Percentiles rank a stretch among this genome's conserved stretches.
Evolutionary conservation across 1,140 invertebrate species (phyloP).

Genomic region (Lepidostoma basale): DNA sequence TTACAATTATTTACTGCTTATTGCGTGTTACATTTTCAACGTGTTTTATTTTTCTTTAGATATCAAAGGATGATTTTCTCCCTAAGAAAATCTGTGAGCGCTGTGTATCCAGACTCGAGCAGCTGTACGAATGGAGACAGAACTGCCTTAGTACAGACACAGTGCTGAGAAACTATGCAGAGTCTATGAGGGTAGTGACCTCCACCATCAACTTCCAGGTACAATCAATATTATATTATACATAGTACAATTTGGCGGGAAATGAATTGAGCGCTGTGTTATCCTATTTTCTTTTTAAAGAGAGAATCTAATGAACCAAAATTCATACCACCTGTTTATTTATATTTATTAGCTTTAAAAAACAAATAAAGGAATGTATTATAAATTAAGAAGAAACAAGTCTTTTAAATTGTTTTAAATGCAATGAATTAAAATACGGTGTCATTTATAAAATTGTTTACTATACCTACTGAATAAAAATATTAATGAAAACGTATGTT

Average conservation of each 20-base stretch:
- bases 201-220: slow-evolving; percentile 70
- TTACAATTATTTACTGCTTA: too few relatives aligned
- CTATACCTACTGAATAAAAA: too few relatives aligned
- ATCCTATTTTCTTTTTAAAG: neutral
- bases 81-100: slow-evolving; percentile 74
- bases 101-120: slow-evolving; percentile 68
- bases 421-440: too few relatives aligned
- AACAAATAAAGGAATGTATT: too few relatives aligned
- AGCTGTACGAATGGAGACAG: slow-evolving; percentile 71
- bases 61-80: slow-evolving; percentile 72
- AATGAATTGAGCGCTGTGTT: neutral
- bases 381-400: too few relatives aligned
- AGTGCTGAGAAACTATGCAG: slow-evolving; percentile 69
- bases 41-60: slow-evolving; percentile 53
- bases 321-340: too few relatives aligned
- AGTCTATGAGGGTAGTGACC: slow-evolving; percentile 68
- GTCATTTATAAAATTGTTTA: too few relatives aligned
- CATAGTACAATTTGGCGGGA: neutral
- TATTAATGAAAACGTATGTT: too few relatives aligned
- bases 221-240: slow-evolving; percentile 33
- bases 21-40: too few relatives aligned
- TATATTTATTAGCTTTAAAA: too few relatives aligned
- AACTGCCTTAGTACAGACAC: slow-evolving; percentile 68
- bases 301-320: too few relatives aligned
- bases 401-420: too few relatives aligned